Evolutionary conservation across 2,888 invertebrate species (phyloP).

Genomic region (Helicoverpa assulta): DNA sequence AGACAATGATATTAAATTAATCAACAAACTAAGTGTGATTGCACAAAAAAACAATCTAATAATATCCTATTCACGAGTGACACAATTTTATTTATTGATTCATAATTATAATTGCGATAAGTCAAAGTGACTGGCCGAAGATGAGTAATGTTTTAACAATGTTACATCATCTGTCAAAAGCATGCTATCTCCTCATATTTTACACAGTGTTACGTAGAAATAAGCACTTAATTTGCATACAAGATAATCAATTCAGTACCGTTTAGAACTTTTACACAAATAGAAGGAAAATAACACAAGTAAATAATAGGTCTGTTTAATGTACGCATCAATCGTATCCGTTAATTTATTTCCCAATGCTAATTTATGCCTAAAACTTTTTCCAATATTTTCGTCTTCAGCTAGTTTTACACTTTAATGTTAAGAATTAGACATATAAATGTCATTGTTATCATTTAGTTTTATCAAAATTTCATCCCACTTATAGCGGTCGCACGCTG

Average conservation of each 20-base stretch:
- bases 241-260: conserved; percentile 53
- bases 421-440: conserved; percentile 39
- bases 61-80: not conserved
- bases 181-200: conserved; percentile 50
- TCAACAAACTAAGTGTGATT: not conserved
- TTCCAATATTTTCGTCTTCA: not conserved
- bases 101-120: conserved; percentile 54
- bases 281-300: conserved; percentile 30
- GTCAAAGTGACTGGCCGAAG: conserved; percentile 30
- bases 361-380: conserved; percentile 35
- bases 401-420: conserved; percentile 5
- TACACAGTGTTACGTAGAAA: conserved; percentile 53
- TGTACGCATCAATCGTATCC: conserved; percentile 6
- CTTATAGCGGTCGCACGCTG: conserved; percentile 59
- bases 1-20: not conserved
- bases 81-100: conserved; percentile 40
- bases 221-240: conserved; percentile 59
- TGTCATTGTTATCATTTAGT: conserved; percentile 48
- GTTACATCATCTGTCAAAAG: conserved; percentile 65
- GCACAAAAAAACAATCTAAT: conserved; percentile 1
- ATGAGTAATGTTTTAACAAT: conserved; percentile 54
- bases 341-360: conserved; percentile 22
- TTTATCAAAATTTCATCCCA: conserved; percentile 54
- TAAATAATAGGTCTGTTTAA: conserved; percentile 1
- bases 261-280: conserved; percentile 32